These are phyloP conservation scores for Paramuricea clavata DNA, from an alignment of 92 coral and sea anemone genomes.

Conservation along the genomic window DNA sequence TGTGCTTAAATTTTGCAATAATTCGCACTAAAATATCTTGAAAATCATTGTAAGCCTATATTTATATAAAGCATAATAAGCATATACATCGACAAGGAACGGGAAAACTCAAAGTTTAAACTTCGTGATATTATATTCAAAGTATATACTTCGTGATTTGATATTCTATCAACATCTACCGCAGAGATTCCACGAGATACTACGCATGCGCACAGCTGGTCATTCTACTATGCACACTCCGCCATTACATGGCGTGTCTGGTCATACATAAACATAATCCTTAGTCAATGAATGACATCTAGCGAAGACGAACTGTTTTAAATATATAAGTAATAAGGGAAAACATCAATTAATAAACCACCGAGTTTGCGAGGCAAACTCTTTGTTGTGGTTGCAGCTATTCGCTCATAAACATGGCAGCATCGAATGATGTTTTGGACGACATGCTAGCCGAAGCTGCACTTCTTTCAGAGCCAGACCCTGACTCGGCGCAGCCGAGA, in stretches of 20 bases:
- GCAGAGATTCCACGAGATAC: conserved; percentile 70
- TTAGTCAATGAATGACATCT: conserved; percentile 33
- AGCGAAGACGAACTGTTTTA: not conserved
- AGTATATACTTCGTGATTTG: no score
- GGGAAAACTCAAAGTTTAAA: no score
- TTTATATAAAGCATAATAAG: no score
- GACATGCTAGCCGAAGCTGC: not conserved
- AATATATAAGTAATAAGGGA: not conserved
- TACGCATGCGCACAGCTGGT: conserved; percentile 63
- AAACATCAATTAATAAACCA: not conserved
- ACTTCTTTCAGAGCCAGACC: not conserved
- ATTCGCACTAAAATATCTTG: no score
- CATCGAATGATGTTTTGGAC: not conserved
- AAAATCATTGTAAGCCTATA: no score
- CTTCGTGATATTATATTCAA: no score
- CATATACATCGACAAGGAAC: no score
- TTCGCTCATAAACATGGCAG: not conserved
- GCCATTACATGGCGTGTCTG: conserved; percentile 57
- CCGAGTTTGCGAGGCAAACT: conserved; percentile 9
- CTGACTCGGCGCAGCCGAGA: no score
- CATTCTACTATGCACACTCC: conserved; percentile 53
- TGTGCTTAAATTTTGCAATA: no score
- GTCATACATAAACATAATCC: conserved; percentile 35
- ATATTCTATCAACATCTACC: conserved; percentile 67
- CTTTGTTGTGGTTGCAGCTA: not conserved